A percentile compares a stretch with the other conserved stretches of the same genome.
phyloP scores from a whole-genome alignment of 2,888 invertebrate genomes.

The Cheilosia vernalis region DNA sequence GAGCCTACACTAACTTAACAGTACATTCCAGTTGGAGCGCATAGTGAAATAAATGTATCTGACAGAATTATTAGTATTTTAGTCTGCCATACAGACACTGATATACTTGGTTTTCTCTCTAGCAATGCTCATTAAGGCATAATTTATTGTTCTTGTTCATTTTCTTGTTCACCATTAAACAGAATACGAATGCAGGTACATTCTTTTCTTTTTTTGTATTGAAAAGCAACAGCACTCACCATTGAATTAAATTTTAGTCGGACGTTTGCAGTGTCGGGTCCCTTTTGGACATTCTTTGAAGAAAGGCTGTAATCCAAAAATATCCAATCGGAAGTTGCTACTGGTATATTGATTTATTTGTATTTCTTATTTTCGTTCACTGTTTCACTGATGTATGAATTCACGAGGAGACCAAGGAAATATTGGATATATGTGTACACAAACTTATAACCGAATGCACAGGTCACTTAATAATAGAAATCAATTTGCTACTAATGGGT shows the following conservation, averaged over 20 bases:
- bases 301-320: slow-evolving; percentile 53
- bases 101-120: slow-evolving; percentile 14
- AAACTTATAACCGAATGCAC: slow-evolving; percentile 14
- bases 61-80: slow-evolving; percentile 56
- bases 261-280: slow-evolving; percentile 22
- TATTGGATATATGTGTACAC: slow-evolving; percentile 7
- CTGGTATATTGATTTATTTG: slow-evolving; percentile 45
- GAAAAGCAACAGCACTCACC: slow-evolving; percentile 33
- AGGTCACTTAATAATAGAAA: slow-evolving; percentile 16
- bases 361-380: slow-evolving; percentile 25
- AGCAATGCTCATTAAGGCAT: slow-evolving; percentile 24
- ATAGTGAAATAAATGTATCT: slow-evolving; percentile 53
- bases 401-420: slow-evolving; percentile 6
- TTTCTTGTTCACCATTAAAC: not conserved
- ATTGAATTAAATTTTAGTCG: slow-evolving; percentile 44
- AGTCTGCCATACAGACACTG: slow-evolving; percentile 35
- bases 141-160: slow-evolving; percentile 28
- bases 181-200: not conserved
- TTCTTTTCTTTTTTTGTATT: not conserved
- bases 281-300: slow-evolving; percentile 51
- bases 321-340: slow-evolving; percentile 47
- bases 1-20: slow-evolving; percentile 67
- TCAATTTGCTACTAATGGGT: slow-evolving; percentile 25
- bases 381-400: slow-evolving; percentile 30
- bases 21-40: slow-evolving; percentile 67